Conservation (phyloP, 2,113 vertebrate genomes). For the Haemorhous mexicanus region DNA sequence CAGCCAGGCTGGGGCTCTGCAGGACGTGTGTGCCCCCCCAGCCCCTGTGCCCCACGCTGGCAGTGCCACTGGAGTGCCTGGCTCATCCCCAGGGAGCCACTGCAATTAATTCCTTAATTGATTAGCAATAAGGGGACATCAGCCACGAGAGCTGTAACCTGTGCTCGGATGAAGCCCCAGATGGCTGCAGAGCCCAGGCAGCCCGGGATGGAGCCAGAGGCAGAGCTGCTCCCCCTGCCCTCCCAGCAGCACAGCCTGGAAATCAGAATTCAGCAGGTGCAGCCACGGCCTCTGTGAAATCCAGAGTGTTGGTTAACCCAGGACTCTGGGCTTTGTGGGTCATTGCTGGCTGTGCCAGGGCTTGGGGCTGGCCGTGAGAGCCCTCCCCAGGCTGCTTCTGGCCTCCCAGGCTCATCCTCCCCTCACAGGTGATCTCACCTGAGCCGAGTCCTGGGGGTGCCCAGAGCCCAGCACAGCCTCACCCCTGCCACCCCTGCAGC, state of each 20-base stretch:
- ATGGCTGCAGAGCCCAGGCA: neutral
- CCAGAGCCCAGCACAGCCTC: too few relatives aligned
- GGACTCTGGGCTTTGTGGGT: neutral
- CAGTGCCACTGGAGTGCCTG: neutral
- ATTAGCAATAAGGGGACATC: neutral
- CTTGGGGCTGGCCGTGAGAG: neutral
- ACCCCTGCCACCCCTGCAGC: too few relatives aligned
- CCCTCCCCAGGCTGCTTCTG: too few relatives aligned
- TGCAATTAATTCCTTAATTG: neutral
- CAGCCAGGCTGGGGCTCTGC: neutral
- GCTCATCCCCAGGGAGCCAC: neutral
- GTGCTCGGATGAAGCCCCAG: neutral
- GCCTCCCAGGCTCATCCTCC: too few relatives aligned
- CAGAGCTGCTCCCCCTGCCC: neutral
- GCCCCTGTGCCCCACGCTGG: too few relatives aligned
- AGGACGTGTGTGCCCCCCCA: neutral
- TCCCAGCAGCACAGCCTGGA: neutral
- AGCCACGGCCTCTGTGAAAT: fast-evolving
- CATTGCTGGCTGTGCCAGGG: fast-evolving
- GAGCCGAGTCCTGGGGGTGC: fast-evolving
- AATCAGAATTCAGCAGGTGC: neutral
- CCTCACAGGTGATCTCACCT: fast-evolving
- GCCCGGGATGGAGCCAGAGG: neutral
- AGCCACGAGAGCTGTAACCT: too few relatives aligned
- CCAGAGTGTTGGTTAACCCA: neutral